Base-by-base conservation (phyloP, 2,888 invertebrate species). In the Dioctria linearis region DNA sequence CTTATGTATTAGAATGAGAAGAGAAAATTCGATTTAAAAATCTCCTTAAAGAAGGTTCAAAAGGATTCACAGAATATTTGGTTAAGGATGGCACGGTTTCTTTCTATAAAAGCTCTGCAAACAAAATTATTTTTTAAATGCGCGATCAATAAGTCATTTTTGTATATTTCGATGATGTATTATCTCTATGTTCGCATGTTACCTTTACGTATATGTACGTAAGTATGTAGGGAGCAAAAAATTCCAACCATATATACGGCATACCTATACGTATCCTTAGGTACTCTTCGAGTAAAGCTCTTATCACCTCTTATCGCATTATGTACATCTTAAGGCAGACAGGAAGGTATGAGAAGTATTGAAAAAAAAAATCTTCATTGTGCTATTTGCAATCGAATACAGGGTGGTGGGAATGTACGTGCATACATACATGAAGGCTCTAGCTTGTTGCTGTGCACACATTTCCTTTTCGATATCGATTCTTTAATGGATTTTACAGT, bases 111-210 rank as follows among this genome's bases (percentile, higher is more conserved):
- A 5, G 25, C 2, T 57, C 57, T 11, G 57, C 57, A 57, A 57
- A 57, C 57, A 57, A 57, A 57, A 57, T 57, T 57, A 57, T 57
- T 13, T 57, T 57, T n/a, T 57, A 5, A 25, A 46, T 11, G n/a
- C n/a, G 25, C 57, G 57, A 57, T 57, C 57, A 57, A 57, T 57
- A 57, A 57, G 57, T 57, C 57, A 57, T 57, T 57, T 57, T 25
- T 25, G 25, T 25, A 57, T 57, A 25, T 13, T 57, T 57, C n/a
- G 57, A 57, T 57, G n/a, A 57, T n/a, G 57, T 57, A 4, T 57
- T 6, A n/a, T 11, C 11, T 13, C 57, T 25, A 25, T 25, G 25
- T 25, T 25, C 25, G 25, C 25, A 25, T 25, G 25, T 25, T n/a
- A 25, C 25, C 25, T 25, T 25, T 25, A 25, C 2, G 2, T 25